Evolutionary conservation across 2,797 vertebrate species (phyloP).

Genomic region (Siniperca undulata): DNA sequence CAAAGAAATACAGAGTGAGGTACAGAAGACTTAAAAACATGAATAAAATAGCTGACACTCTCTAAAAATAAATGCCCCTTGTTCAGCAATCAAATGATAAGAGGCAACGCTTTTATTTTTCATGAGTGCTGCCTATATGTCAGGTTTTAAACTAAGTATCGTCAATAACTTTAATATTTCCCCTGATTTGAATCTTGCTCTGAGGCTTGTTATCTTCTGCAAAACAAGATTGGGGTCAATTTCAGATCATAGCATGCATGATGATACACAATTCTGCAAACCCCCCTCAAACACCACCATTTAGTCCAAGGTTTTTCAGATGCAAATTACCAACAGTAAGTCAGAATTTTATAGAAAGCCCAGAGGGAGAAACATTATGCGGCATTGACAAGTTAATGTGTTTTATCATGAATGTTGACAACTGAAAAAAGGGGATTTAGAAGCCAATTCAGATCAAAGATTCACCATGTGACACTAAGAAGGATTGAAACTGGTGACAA

Average conservation of each 20-base stretch:
- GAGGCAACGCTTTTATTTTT: conserved; percentile 1
- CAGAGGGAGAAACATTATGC: conserved; percentile 9
- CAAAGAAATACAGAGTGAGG: not conserved
- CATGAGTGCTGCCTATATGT: conserved; percentile 8
- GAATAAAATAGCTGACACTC: conserved; percentile 23
- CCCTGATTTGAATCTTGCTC: conserved; percentile 31
- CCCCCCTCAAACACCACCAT: not conserved
- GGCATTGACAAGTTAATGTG: conserved; percentile 19
- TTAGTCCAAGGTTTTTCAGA: conserved; percentile 7
- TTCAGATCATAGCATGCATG: not conserved
- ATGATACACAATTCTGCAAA: not conserved
- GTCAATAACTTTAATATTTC: conserved; percentile 3
- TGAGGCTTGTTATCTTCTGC: conserved; percentile 27
- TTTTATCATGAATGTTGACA: conserved; percentile 21
- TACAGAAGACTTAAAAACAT: not conserved
- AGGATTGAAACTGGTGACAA: not conserved
- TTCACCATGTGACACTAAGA: conserved; percentile 6
- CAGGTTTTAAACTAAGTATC: conserved; percentile 10
- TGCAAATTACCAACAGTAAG: conserved; percentile 1
- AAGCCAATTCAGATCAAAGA: conserved; percentile 12
- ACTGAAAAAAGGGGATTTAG: not conserved
- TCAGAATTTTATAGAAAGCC: not conserved
- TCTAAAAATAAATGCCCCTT: conserved; percentile 52
- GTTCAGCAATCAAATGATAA: conserved; percentile 33
- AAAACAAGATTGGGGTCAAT: conserved; percentile 47